phyloP scores from a whole-genome alignment of 2,113 vertebrate species.

The Sphaerodactylus townsendi region DNA sequence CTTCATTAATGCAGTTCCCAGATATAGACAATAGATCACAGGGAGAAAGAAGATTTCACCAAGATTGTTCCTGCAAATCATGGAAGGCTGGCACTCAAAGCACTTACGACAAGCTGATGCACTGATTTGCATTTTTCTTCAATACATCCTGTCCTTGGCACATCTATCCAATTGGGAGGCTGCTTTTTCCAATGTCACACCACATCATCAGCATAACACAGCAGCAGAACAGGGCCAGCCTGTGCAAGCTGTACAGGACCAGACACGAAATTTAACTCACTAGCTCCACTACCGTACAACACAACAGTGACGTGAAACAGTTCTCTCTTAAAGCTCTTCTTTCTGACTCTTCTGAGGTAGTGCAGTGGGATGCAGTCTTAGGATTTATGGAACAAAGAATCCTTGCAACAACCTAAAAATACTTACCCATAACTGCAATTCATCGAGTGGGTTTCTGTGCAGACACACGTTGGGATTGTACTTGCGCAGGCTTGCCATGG shows the following conservation, averaged over 20 bases:
- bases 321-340: conserved; percentile 8
- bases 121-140: background rate
- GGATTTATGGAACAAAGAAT: background rate
- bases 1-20: background rate
- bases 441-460: too few relatives aligned
- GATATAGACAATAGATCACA: conserved; percentile 19
- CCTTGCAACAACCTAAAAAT: background rate
- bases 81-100: background rate
- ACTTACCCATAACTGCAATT: too few relatives aligned
- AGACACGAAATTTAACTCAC: background rate
- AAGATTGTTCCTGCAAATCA: conserved; percentile 22
- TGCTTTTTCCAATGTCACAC: background rate
- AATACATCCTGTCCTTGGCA: conserved; percentile 9
- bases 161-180: conserved; percentile 16
- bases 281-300: background rate
- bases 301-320: background rate
- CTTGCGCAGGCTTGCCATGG: too few relatives aligned
- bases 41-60: conserved; percentile 16
- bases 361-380: background rate
- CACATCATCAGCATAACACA: conserved; percentile 8
- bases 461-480: too few relatives aligned
- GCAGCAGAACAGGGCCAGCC: background rate
- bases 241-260: conserved; percentile 18
- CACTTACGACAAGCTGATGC: conserved; percentile 14
- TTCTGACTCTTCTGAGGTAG: background rate